Conservation (phyloP, 2,888 invertebrate species). For the Tiliacea citrago region DNA sequence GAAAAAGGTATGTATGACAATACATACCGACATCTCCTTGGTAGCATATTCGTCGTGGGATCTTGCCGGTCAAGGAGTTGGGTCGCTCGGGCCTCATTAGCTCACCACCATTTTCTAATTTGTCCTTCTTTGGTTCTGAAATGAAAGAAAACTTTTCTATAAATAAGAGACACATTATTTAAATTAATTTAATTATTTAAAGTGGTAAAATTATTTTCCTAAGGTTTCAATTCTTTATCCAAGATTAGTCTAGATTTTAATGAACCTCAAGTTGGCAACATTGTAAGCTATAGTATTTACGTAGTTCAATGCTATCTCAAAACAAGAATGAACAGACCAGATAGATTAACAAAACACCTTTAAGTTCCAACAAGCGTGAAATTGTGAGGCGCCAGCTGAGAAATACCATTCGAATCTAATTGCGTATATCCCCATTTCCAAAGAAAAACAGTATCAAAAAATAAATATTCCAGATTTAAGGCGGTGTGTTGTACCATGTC, state of each 20-base stretch:
- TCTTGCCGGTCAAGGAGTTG: constrained; percentile 94
- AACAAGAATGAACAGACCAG: constrained; percentile 1
- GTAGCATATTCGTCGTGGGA: constrained; percentile 95
- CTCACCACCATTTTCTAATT: constrained; percentile 93
- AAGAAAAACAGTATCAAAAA: constrained; percentile 36
- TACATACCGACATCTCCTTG: constrained; percentile 93
- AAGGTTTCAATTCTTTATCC: not conserved
- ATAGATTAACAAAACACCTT: constrained; percentile 19
- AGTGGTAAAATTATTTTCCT: not conserved
- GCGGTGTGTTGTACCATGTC: constrained; percentile 15
- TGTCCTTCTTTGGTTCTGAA: constrained; percentile 98
- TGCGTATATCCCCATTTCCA: constrained; percentile 21
- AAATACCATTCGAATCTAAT: constrained; percentile 23
- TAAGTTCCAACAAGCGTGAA: constrained; percentile 37
- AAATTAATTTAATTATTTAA: not conserved
- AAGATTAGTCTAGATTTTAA: not conserved
- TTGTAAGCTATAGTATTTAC: constrained; percentile 8
- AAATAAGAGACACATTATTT: constrained; percentile 4
- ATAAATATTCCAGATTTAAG: constrained; percentile 29
- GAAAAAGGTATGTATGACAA: not conserved
- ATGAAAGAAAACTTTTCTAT: constrained; percentile 78
- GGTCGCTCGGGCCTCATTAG: constrained; percentile 94
- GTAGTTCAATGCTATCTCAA: constrained; percentile 14
- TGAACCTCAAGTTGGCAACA: not conserved
- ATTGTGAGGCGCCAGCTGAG: constrained; percentile 35